Evolutionary conservation across 1,140 invertebrate species (phyloP), one percentile per base, ranked within the genome.

Genomic region (Drosophila miranda): DNA sequence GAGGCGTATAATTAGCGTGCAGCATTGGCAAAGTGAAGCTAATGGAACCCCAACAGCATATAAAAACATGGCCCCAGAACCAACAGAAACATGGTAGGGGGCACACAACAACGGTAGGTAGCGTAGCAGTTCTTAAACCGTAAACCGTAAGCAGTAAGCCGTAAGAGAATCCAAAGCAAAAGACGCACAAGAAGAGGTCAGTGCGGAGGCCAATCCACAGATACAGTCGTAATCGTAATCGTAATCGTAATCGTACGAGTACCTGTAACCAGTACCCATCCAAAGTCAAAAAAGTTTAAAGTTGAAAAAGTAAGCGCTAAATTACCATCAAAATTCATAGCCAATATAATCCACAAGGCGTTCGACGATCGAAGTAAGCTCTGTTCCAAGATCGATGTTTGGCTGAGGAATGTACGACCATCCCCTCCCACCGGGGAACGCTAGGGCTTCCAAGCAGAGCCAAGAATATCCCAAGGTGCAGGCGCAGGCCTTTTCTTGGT

Each of bases 1-100:
- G 69, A 86, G 82, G 82, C 81, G 81, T 86, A 68, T 87, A 86
- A 86, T 86, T 86, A 86, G 82, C 81, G 82, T 86, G 81, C 82
- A 87, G 70, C 77, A 78, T 79, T 74, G 69, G 76, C 76, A 78
- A 78, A 78, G 55, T 73, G 63, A 78, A 68, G 53, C 63, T 78
- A 67, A 62, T 67, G 67, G 67, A 48, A 75, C 55, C 34, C 48
- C 44, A 58, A 66, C 61, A 54, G 28, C 59, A 38, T 44, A 46
- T 16, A 70, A 59, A 59, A 59, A 71, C 64, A 59, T 59, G 54
- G 52, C 67, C 23, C 64, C 58, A 52, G 48, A 48, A 59, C 23
- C 56, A 58, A 8, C 50, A 42, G 50, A 53, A 28, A 46, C 62
- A 48, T 45, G 51, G 43, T 42, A 28, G 41, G 3, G 30, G 30